Evolutionary conservation across 92 coral and sea anemone species (phyloP).

Genomic region (Montipora capitata): DNA sequence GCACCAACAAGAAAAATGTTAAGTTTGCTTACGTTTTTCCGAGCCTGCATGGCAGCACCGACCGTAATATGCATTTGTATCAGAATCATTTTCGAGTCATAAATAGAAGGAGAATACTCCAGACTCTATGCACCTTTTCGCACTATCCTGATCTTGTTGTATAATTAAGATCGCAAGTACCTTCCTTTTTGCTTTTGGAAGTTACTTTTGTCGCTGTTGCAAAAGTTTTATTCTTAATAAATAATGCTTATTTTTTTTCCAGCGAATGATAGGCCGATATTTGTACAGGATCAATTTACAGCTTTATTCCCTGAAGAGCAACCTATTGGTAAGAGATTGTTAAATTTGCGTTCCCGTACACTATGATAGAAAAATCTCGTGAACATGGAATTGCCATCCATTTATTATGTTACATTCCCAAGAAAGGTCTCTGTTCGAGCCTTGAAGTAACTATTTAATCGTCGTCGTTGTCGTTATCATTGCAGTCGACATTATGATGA

Average conservation of each 20-base stretch:
- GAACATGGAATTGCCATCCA: neutral
- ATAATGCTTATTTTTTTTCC: neutral
- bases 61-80: too few relatives aligned
- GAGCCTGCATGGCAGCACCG: too few relatives aligned
- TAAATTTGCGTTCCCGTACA: neutral
- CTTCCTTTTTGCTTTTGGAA: neutral
- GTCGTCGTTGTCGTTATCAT: neutral
- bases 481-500: too few relatives aligned
- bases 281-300: constrained; percentile 74
- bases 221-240: neutral
- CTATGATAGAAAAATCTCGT: neutral
- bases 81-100: neutral
- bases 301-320: constrained; percentile 76
- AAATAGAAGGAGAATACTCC: neutral
- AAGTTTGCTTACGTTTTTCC: too few relatives aligned
- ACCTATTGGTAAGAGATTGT: constrained; percentile 73
- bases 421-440: neutral
- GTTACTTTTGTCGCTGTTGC: neutral
- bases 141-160: too few relatives aligned
- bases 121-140: neutral
- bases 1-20: too few relatives aligned
- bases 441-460: neutral
- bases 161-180: neutral
- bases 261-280: constrained; percentile 73
- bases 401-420: too few relatives aligned